Evolutionary conservation across 1,140 invertebrate genomes (phyloP).

Genomic region (Druon quercuslanigerum): DNA sequence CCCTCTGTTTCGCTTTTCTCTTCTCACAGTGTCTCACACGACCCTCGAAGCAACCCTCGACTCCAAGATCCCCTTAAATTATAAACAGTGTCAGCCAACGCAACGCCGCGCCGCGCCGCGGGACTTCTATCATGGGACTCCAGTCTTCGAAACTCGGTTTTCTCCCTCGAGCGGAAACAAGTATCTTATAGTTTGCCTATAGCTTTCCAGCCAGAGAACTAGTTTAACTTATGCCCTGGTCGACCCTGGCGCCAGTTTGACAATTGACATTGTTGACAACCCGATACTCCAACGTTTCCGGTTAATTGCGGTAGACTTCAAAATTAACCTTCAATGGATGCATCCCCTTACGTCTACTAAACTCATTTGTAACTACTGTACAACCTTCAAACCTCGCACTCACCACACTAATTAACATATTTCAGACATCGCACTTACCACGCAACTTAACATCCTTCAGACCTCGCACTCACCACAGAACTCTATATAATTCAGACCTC

Average conservation of each 20-base stretch:
- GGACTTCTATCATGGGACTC: conserved; percentile 39
- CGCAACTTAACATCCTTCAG: too few relatives aligned
- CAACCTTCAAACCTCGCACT: too few relatives aligned
- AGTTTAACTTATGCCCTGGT: conserved; percentile 11
- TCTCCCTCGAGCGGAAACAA: conserved; percentile 12
- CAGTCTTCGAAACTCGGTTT: conserved; percentile 31
- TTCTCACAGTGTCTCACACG: conserved; percentile 19
- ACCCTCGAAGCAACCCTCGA: conserved; percentile 40
- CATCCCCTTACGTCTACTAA: too few relatives aligned
- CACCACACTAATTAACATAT: too few relatives aligned
- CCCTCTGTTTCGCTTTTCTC: conserved; percentile 33
- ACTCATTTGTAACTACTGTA: too few relatives aligned
- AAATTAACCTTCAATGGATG: too few relatives aligned
- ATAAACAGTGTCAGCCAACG: conserved; percentile 48
- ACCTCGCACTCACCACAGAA: too few relatives aligned
- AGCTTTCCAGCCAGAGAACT: background rate
- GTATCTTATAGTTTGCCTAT: conserved; percentile 13
- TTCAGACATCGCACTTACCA: too few relatives aligned
- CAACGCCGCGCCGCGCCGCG: too few relatives aligned
- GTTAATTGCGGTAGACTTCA: background rate
- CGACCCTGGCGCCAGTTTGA: background rate
- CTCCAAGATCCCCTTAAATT: conserved; percentile 45
- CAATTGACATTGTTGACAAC: conserved; percentile 2
- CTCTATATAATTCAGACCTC: too few relatives aligned
- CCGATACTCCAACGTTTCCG: conserved; percentile 4